Evolutionary conservation across 2,113 vertebrate genomes (phyloP).

Genomic region (Oryzias woworae): DNA sequence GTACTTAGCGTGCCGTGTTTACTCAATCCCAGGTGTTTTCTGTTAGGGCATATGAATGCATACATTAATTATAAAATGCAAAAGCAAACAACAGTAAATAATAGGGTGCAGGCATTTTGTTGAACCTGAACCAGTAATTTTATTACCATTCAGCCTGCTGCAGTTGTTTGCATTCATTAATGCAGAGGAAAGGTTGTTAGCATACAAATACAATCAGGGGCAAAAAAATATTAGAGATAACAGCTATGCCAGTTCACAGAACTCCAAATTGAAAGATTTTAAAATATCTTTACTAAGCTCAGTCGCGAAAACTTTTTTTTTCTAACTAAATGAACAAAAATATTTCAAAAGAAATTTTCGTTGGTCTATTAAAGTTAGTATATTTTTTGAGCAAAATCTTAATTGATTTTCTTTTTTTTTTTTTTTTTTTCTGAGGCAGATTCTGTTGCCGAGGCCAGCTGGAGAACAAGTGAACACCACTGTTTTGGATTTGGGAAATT

Average conservation of each 20-base stretch:
- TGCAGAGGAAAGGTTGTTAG: background rate
- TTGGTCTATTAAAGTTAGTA: background rate
- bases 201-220: background rate
- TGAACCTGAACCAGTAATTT: background rate
- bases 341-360: background rate
- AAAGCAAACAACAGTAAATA: background rate
- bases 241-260: background rate
- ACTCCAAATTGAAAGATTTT: background rate
- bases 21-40: background rate
- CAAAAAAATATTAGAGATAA: background rate
- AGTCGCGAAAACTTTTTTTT: too few species aligned
- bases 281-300: background rate
- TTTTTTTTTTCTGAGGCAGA: conserved; percentile 62
- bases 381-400: background rate
- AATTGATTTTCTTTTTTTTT: background rate
- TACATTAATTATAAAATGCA: background rate
- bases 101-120: background rate
- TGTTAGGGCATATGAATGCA: background rate
- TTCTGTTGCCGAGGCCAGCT: conserved; percentile 78
- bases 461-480: conserved; percentile 63
- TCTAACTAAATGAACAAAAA: too few species aligned
- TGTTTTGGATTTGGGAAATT: conserved; percentile 77
- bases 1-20: background rate
- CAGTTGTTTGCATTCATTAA: background rate
- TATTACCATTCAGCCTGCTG: background rate